Evolutionary conservation across 2,797 vertebrate genomes (phyloP).

Genomic region (Pantherophis vulpinus): DNA sequence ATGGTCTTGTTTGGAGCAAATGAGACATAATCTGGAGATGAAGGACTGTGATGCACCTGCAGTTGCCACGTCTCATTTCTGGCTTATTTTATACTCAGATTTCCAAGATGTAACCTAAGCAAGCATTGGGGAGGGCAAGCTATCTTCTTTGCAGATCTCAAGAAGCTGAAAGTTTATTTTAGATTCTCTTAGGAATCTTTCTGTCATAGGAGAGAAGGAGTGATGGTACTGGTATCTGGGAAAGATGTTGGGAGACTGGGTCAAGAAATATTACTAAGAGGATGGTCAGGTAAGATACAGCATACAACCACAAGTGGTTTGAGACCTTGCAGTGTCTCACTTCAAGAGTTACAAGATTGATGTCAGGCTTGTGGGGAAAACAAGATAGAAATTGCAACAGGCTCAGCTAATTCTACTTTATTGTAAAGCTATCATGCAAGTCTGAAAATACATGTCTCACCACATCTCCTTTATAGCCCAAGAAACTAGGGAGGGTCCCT

Average conservation of each 20-base stretch:
- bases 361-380: background rate
- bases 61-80: background rate
- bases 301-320: background rate
- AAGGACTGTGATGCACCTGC: background rate
- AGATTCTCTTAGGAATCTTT: background rate
- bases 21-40: background rate
- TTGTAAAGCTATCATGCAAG: background rate
- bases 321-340: background rate
- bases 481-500: background rate
- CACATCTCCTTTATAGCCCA: background rate
- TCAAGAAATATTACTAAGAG: background rate
- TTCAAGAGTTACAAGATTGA: background rate
- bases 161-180: background rate
- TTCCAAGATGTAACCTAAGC: background rate
- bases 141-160: background rate
- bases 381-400: background rate
- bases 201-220: background rate
- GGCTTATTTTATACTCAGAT: background rate
- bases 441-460: background rate
- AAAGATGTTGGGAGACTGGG: background rate
- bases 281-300: background rate
- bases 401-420: background rate
- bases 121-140: background rate
- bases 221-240: background rate
- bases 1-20: background rate